Percentiles rank a stretch among this genome's conserved stretches.
Conservation (phyloP, 2,888 invertebrate genomes). For the Lottia scabra region DNA sequence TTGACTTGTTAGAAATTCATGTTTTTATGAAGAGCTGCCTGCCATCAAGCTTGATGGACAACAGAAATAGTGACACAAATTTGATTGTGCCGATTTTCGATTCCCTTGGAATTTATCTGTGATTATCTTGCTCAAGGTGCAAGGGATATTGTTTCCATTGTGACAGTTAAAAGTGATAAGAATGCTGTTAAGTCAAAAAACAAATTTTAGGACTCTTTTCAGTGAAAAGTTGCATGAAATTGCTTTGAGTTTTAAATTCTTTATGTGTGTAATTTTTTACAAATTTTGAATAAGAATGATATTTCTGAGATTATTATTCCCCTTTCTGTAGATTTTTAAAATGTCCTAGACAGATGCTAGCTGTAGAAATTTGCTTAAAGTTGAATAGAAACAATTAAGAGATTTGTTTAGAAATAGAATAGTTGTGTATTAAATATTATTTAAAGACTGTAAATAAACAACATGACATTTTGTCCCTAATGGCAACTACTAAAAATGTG, state of each 20-base stretch:
- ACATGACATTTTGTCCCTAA: too few species aligned
- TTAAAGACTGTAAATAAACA: not conserved
- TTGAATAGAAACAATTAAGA: not conserved
- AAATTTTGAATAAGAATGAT: not conserved
- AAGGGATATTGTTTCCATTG: not conserved
- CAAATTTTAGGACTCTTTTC: too few species aligned
- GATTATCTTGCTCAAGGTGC: slow-evolving; percentile 3
- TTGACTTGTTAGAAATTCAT: too few species aligned
- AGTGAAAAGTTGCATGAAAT: not conserved
- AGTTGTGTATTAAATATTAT: not conserved
- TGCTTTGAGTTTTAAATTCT: not conserved
- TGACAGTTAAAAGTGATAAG: not conserved
- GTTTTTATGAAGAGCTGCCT: too few species aligned
- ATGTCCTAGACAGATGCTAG: not conserved
- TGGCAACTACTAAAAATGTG: too few species aligned
- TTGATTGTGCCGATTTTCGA: not conserved
- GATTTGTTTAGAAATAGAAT: too few species aligned
- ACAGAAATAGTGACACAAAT: not conserved
- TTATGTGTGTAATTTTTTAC: not conserved
- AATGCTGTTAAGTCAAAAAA: not conserved
- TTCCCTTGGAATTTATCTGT: not conserved
- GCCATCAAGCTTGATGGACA: not conserved
- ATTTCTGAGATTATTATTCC: slow-evolving; percentile 1
- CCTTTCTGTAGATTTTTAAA: not conserved
- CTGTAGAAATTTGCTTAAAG: not conserved